phyloP scores from a whole-genome alignment of 2,797 vertebrate species.

The Linurgus olivaceus region DNA sequence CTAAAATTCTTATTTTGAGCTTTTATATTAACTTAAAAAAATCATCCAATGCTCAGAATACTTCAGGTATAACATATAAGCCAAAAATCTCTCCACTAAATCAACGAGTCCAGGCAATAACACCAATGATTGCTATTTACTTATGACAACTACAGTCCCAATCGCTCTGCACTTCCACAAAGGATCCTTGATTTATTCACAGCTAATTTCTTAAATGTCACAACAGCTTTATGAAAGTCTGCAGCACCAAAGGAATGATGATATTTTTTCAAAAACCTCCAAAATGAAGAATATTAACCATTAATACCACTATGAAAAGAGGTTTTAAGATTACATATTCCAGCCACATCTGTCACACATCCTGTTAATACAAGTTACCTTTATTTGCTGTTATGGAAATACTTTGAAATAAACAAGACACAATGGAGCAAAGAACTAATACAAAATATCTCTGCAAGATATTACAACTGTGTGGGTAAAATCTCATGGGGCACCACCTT shows the following conservation, averaged over 20 bases:
- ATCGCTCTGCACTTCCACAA: neutral
- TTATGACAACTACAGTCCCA: neutral
- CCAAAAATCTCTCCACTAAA: neutral
- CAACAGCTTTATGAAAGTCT: neutral
- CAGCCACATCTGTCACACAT: neutral
- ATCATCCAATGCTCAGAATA: neutral
- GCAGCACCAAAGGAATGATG: neutral
- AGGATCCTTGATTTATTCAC: neutral
- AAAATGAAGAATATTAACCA: neutral
- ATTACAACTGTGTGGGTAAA: neutral
- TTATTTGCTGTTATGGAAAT: neutral
- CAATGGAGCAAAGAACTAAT: neutral
- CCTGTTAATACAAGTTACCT: neutral
- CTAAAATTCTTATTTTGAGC: neutral
- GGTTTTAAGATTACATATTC: neutral
- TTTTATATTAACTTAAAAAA: neutral
- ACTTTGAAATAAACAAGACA: neutral
- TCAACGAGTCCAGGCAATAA: neutral
- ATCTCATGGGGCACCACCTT: neutral
- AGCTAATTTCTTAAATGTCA: slow-evolving; percentile 17
- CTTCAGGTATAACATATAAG: neutral
- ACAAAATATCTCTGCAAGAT: neutral
- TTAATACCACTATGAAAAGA: neutral
- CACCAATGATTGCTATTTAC: neutral
- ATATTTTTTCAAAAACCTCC: neutral